Base-by-base conservation (phyloP, 2,888 invertebrate species). In the Elmis aenea region DNA sequence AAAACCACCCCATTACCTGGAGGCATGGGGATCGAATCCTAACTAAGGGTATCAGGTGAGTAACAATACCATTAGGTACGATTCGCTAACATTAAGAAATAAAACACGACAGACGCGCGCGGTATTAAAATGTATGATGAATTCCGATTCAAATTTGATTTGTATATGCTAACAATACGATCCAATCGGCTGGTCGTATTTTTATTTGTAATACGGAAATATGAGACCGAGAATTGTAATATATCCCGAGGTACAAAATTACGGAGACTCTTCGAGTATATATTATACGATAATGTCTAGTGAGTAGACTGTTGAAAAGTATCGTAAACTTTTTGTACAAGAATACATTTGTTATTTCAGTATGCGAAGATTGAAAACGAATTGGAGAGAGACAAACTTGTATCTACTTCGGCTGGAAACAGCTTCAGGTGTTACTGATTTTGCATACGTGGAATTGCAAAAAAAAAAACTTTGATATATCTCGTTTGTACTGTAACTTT, bases 11-110 rank as follows among this genome's bases (percentile, higher is more conserved):
- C 21, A 55, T 76, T 49, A 63, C 69, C 49, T 76, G 76, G 76
- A 71, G 68, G 54, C 71, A 72, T 46, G 75, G 73, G 32, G 71
- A 71, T 49, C 66, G 66, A 49, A 66, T 67, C 28, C 68, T 76
- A 46, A 62, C 63, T 18, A 68, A 73, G 38, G 72, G 74, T 47
- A 70, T 75, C 55, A 75, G 73, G 76, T 76, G 60, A 61, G 64
- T 61, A 40, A n/a, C n/a, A n/a, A n/a, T n/a, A n/a, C n/a, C n/a
- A n/a, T n/a, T n/a, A n/a, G n/a, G n/a, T n/a, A n/a, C n/a, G n/a
- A n/a, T n/a, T n/a, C n/a, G n/a, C n/a, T n/a, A n/a, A n/a, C n/a
- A n/a, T n/a, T n/a, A n/a, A n/a, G n/a, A n/a, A n/a, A n/a, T n/a
- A n/a, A n/a, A n/a, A n/a, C n/a, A n/a, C n/a, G n/a, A n/a, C n/a